Conservation (phyloP, 2,113 vertebrate genomes). For the Notechis scutatus region DNA sequence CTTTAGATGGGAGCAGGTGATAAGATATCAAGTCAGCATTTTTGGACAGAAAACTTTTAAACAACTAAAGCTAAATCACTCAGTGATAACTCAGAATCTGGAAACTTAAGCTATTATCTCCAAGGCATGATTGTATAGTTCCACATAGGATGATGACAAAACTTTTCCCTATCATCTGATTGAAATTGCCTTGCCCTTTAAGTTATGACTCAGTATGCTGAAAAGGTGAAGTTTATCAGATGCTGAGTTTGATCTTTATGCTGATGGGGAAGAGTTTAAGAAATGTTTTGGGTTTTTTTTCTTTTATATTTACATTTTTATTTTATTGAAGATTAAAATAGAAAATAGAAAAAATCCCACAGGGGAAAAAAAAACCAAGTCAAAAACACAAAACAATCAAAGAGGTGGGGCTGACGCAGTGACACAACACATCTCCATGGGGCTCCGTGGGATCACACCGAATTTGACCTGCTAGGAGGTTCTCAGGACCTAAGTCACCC, state of each 20-base stretch:
- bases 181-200: neutral
- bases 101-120: conserved; percentile 8
- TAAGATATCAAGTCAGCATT: neutral
- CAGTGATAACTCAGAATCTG: neutral
- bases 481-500: too few relatives aligned
- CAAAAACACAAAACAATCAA: too few relatives aligned
- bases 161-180: neutral
- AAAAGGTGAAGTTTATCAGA: neutral
- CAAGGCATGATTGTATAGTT: neutral
- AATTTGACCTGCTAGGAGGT: too few relatives aligned
- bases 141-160: neutral
- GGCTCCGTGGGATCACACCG: too few relatives aligned
- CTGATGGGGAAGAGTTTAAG: neutral
- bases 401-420: too few relatives aligned
- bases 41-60: neutral
- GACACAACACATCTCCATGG: too few relatives aligned
- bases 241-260: neutral
- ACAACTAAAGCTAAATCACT: neutral
- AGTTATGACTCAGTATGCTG: neutral
- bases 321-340: neutral
- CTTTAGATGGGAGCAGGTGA: neutral
- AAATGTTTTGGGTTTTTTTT: neutral
- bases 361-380: too few relatives aligned
- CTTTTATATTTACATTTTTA: neutral
- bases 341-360: neutral